Evolutionary conservation across 2,113 vertebrate genomes (phyloP), one percentile per base, ranked within the genome.

Genomic region (Paradoxurus hermaphroditus): DNA sequence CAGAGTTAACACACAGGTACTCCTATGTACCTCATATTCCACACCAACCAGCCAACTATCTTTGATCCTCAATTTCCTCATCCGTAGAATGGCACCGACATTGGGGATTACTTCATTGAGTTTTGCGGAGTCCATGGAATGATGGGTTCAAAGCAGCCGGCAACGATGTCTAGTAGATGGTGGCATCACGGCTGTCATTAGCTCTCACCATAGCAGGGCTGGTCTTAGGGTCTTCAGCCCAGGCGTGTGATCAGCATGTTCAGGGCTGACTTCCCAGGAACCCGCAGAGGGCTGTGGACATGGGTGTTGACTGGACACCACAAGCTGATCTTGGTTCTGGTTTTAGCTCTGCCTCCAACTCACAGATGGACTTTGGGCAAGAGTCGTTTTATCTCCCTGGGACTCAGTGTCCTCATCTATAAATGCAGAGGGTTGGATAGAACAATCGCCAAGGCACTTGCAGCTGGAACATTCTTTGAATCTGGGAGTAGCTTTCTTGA

Each of bases 401-500:
- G 13, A 34, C 31, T 81, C 79, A 63, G 16, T 53, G 56, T 96
- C n/a, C 18, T 87, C 36, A 62, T 49, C 41, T 67, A 29, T 49
- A 78, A 75, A n/a, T 51, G 31, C 46, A 31, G 19, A 62, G 5
- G 27, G 31, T 49, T 39, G 5, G 21, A 21, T 19, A 13, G 49
- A 39, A 87, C 21, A n/a, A 14, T 65, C 82, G 56, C 11, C 21
- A 81, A 65, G 23, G 12, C 2, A 62, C 12, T 72, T 93, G 14
- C 13, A 49, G 59, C 29, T 72, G 67, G 23, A 88, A 81, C 8
- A 13, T 29, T 44, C 44, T 90, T 16, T 14, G 25, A 86, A 65
- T 89, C 56, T 78, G 41, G 44, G n/a, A 5, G n/a, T 19, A n/a
- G 4, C 34, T 83, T 86, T 92, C 86, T 85, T 82, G 44, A n/a